Percentiles rank a stretch among this genome's conserved stretches.
Evolutionary conservation across 2,113 vertebrate species (phyloP).

Genomic region (Fulica atra): DNA sequence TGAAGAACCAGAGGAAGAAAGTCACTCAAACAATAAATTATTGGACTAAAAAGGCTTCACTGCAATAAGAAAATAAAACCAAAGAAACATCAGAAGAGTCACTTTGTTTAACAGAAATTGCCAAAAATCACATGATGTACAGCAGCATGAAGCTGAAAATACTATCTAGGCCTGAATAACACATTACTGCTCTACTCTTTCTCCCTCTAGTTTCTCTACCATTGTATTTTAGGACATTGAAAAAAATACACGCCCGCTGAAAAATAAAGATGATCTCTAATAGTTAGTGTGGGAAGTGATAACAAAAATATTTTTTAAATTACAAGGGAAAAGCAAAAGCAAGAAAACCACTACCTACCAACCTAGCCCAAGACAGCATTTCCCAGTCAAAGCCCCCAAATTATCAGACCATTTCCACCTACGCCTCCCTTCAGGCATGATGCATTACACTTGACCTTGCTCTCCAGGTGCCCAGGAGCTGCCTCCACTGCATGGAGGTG

Average conservation of each 20-base stretch:
- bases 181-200: not conserved
- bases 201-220: not conserved
- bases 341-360: not conserved
- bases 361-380: not conserved
- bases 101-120: not conserved
- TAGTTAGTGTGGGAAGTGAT: not conserved
- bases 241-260: not conserved
- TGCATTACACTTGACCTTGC: not conserved
- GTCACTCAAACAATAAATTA: not conserved
- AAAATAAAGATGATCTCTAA: not conserved
- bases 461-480: not conserved
- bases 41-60: not conserved
- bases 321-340: not conserved
- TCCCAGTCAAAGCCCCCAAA: not conserved
- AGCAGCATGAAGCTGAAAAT: not conserved
- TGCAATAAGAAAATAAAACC: not conserved
- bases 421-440: not conserved
- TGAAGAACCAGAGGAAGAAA: not conserved
- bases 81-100: not conserved
- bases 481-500: not conserved
- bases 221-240: not conserved
- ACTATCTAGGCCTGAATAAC: not conserved
- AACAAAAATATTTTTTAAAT: not conserved
- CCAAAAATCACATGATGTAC: not conserved
- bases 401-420: not conserved